Conservation (phyloP, 1,140 invertebrate species). For the Paraescarpia echinospica region DNA sequence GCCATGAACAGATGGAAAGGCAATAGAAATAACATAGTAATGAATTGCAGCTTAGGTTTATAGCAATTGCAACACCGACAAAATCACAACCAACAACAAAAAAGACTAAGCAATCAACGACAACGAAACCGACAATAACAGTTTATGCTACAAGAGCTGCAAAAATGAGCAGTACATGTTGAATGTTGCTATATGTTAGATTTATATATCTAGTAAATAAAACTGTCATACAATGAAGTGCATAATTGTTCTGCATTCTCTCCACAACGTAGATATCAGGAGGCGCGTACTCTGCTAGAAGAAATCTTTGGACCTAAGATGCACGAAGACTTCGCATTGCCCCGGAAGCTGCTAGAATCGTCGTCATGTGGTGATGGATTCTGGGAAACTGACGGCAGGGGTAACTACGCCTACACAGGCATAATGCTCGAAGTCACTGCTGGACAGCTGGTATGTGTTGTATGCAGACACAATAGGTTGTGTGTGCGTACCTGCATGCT, state of each 20-base stretch:
- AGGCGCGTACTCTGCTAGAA: neutral
- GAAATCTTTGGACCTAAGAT: slow-evolving; percentile 3
- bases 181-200: no score
- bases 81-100: no score
- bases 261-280: neutral
- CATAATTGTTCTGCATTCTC: neutral
- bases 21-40: no score
- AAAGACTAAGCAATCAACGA: no score
- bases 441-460: neutral
- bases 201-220: no score
- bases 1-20: neutral
- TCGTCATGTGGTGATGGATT: slow-evolving; percentile 14
- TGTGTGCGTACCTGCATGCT: neutral
- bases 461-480: no score
- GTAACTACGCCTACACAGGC: neutral
- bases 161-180: no score
- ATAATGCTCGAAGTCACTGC: neutral
- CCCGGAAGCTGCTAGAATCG: neutral
- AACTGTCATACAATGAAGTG: neutral
- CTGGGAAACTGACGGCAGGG: neutral
- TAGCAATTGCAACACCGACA: no score
- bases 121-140: no score
- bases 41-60: no score
- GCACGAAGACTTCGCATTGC: slow-evolving; percentile 5
- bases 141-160: neutral